Percentiles rank a stretch among this genome's conserved stretches.
phyloP scores from a whole-genome alignment of 2,888 invertebrate genomes.

The Opisthograptis luteolata region DNA sequence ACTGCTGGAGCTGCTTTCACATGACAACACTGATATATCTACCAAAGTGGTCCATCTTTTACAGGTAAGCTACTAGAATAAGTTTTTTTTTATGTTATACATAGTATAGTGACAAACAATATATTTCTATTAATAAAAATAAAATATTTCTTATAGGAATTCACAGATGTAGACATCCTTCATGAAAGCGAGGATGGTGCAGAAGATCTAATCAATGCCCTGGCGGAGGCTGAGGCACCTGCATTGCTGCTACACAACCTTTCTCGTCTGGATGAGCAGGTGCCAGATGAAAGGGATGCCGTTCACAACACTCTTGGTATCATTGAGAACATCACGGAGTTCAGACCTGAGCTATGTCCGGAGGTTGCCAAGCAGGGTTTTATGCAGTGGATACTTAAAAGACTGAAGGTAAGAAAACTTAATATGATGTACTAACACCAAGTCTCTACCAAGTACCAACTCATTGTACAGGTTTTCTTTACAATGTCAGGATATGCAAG shows the following conservation, averaged over 20 bases:
- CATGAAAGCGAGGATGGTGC: conserved; percentile 97
- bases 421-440: too few species aligned
- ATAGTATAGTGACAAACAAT: too few species aligned
- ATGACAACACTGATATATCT: conserved; percentile 98
- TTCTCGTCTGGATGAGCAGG: conserved; percentile 95
- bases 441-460: too few species aligned
- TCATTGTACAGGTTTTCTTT: too few species aligned
- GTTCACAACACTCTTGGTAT: conserved; percentile 97
- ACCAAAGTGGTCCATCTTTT: conserved; percentile 89
- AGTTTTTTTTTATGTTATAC: too few species aligned
- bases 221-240: conserved; percentile 95
- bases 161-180: conserved; percentile 98
- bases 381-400: conserved; percentile 95
- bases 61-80: conserved; percentile 86
- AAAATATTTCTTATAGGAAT: conserved; percentile 84
- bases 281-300: conserved; percentile 97
- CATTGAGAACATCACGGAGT: conserved; percentile 97
- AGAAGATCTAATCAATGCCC: conserved; percentile 92
- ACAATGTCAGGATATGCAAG: too few species aligned
- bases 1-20: conserved; percentile 95
- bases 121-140: too few species aligned
- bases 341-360: conserved; percentile 91
- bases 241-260: conserved; percentile 96
- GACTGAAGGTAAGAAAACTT: conserved; percentile 90
- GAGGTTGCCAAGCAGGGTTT: conserved; percentile 96